Evolutionary conservation across 2,797 vertebrate genomes (phyloP).

Genomic region (Enteromius anoplus): DNA sequence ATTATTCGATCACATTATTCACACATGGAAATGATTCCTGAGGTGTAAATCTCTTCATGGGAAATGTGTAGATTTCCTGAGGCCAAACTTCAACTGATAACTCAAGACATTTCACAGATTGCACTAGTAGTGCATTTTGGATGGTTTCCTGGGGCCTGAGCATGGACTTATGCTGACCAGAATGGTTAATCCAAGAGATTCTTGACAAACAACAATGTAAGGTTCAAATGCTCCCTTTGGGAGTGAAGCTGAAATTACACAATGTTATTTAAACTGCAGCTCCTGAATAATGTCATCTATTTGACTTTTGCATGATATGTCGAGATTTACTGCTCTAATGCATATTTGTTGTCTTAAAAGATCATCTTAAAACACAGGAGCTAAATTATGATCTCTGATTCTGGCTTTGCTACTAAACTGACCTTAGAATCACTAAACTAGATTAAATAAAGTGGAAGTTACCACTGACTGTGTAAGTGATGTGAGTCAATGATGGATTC

Average conservation of each 20-base stretch:
- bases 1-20: conserved; percentile 54
- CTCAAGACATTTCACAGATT: conserved; percentile 56
- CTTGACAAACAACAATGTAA: conserved; percentile 43
- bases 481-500: background rate
- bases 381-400: background rate
- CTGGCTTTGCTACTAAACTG: background rate
- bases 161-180: conserved; percentile 48
- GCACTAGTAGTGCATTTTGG: conserved; percentile 44
- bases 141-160: conserved; percentile 45
- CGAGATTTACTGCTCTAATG: background rate
- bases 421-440: background rate
- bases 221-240: conserved; percentile 44
- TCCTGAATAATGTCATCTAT: conserved; percentile 42
- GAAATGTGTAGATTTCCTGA: conserved; percentile 63
- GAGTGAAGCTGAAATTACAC: conserved; percentile 32
- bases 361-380: background rate
- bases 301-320: conserved; percentile 32
- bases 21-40: conserved; percentile 67
- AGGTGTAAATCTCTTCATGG: conserved; percentile 66
- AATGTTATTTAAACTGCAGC: conserved; percentile 43
- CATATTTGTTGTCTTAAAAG: conserved; percentile 8
- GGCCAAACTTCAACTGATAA: conserved; percentile 63
- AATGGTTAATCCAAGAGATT: conserved; percentile 49
- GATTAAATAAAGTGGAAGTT: background rate
- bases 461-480: background rate